Percentiles rank a stretch among this genome's conserved stretches.
phyloP scores from a whole-genome alignment of 2,113 vertebrate genomes.

The Emydura subglobosa region DNA sequence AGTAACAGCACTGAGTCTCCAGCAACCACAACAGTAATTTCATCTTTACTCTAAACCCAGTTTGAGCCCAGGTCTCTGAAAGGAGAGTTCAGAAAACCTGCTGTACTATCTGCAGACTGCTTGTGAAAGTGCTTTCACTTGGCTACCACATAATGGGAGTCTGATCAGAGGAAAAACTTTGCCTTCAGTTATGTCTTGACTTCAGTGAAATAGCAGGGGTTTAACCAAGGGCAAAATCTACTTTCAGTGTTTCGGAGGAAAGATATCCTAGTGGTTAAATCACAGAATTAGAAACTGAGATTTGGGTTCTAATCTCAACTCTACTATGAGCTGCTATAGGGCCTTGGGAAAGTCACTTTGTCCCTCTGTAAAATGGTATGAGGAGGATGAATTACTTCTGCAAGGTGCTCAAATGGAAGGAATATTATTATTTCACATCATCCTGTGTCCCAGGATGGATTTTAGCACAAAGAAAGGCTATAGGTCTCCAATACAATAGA shows the following conservation, averaged over 20 bases:
- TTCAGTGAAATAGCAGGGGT: not conserved
- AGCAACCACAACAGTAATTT: not conserved
- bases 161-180: not conserved
- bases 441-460: constrained; percentile 8
- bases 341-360: constrained; percentile 17
- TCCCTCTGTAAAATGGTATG: not conserved
- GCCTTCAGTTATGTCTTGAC: not conserved
- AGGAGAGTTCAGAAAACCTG: not conserved
- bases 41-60: not conserved
- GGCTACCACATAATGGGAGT: not conserved
- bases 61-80: not conserved
- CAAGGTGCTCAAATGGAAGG: constrained; percentile 46
- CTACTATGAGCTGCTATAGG: not conserved
- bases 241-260: not conserved
- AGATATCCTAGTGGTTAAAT: not conserved
- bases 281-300: fast-evolving
- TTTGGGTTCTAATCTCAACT: not conserved
- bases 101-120: not conserved
- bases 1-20: not conserved
- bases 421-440: constrained; percentile 57
- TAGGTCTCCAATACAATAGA: not conserved
- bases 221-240: not conserved
- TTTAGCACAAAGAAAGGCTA: not conserved
- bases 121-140: not conserved
- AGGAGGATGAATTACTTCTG: constrained; percentile 43